Conservation (phyloP, 2,888 invertebrate genomes). For the Tromatobia lineatoria region DNA sequence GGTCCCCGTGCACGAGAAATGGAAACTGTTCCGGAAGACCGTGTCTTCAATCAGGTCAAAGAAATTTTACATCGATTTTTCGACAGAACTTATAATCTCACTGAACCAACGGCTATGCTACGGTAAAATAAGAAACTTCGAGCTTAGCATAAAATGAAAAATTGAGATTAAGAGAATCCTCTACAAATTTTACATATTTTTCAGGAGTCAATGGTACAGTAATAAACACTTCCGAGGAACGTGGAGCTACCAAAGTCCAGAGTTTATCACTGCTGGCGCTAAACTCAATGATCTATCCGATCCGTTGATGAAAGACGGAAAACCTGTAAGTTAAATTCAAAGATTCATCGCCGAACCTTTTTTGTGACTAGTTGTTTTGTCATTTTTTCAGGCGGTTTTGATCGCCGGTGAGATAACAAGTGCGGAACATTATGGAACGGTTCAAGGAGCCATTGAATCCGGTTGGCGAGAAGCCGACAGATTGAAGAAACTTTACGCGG, state of each 20-base stretch:
- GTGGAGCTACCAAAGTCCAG: constrained; percentile 88
- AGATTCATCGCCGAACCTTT: not conserved
- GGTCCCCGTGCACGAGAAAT: constrained; percentile 88
- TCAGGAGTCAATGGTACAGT: constrained; percentile 90
- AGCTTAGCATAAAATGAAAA: not conserved
- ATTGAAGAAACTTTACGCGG: constrained; percentile 77
- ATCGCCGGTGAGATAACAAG: constrained; percentile 90
- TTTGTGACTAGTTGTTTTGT: not conserved
- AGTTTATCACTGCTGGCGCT: constrained; percentile 85
- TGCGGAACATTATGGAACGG: constrained; percentile 87
- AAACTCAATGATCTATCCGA: constrained; percentile 86
- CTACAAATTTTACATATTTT: constrained; percentile 54
- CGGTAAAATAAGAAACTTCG: constrained; percentile 83
- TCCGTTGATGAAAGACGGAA: constrained; percentile 85
- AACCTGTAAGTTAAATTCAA: constrained; percentile 75
- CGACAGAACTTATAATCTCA: constrained; percentile 85
- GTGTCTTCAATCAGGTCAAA: constrained; percentile 86
- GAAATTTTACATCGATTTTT: constrained; percentile 86
- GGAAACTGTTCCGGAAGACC: constrained; percentile 87
- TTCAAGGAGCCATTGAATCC: constrained; percentile 90
- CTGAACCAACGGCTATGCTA: constrained; percentile 85
- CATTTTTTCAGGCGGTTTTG: constrained; percentile 86
- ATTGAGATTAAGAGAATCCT: not conserved
- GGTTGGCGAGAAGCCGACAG: constrained; percentile 91
- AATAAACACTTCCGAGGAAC: constrained; percentile 91